Evolutionary conservation across 1,140 invertebrate species (phyloP).

Genomic region (Dinoponera quadriceps): DNA sequence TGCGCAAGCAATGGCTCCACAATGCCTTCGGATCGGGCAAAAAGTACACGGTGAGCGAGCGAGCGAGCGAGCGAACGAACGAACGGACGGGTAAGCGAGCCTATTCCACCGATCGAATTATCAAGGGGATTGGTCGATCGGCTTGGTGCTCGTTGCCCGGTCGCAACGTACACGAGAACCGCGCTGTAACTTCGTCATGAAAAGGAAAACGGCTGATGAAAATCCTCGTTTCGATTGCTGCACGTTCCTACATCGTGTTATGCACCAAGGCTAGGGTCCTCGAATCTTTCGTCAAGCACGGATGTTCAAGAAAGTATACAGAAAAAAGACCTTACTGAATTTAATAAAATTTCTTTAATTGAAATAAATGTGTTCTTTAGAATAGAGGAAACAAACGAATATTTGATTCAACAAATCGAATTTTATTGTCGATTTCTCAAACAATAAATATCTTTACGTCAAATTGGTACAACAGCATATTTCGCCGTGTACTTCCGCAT

Average conservation of each 20-base stretch:
- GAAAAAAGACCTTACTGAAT: too few relatives aligned
- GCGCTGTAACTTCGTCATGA: conserved; percentile 45
- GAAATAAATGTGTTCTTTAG: too few relatives aligned
- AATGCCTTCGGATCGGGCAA: conserved; percentile 76
- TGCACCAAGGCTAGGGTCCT: conserved; percentile 22
- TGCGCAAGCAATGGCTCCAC: conserved; percentile 81
- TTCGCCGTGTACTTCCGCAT: too few relatives aligned
- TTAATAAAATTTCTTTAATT: too few relatives aligned
- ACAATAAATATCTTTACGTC: too few relatives aligned
- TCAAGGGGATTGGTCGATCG: conserved; percentile 70
- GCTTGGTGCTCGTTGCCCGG: conserved; percentile 10
- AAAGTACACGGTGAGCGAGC: conserved; percentile 71
- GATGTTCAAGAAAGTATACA: too few relatives aligned
- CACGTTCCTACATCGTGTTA: not conserved
- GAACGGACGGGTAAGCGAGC: conserved; percentile 44
- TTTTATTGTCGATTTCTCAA: too few relatives aligned
- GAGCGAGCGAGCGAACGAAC: conserved; percentile 60
- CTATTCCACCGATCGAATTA: conserved; percentile 68
- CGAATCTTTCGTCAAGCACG: not conserved
- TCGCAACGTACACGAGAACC: conserved; percentile 51
- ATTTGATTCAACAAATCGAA: too few relatives aligned
- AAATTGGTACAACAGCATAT: too few relatives aligned
- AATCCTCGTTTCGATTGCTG: conserved; percentile 35
- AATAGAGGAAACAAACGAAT: too few relatives aligned
- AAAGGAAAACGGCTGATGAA: conserved; percentile 69